Base-by-base conservation (phyloP, 2,113 vertebrate species). In the Otocyon megalotis region DNA sequence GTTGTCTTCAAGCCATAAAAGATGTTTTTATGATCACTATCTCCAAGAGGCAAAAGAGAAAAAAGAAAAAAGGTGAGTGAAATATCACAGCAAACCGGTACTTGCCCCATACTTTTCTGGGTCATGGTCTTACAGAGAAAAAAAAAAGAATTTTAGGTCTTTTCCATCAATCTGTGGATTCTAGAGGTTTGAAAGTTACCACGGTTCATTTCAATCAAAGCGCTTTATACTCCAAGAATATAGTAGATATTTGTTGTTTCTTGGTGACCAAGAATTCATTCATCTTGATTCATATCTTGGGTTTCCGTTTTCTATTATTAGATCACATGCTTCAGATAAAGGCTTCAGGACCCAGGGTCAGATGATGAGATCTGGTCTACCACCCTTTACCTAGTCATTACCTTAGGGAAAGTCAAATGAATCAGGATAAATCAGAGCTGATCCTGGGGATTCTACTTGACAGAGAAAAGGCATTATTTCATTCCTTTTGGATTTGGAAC, bases 1-100 rank as follows among this genome's bases (percentile, higher is more conserved):
- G 90, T 98, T 97, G 96, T 98, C 91, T 97, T 24, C 16, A 94
- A 97, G 19, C 69, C 93, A 97, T 96, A 94, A 98, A 97, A 95
- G 53, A 97, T 94, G 77, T 93, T 97, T 97, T 95, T 96, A 98
- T 94, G 97, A 98, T 96, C 94, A 84, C 65, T 94, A 54, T 53
- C 48, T 97, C 37, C 94, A 93, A n/a, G 48, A 96, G 50, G 50
- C 11, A 65, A 1, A 11, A 83, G 37, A 84, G 14, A 0, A 1
- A 19, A 10, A 56, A n/a, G 43, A 65, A 43, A 69, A 87, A 65
- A 26, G 26, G 37, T 58, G 48, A 96, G 58, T 56, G 13, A 28
- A 84, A 97, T 74, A 32, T 90, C 7, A 14, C 83, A 82, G 37
- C 8, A 96, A 96, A 85, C 6, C 67, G 79, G 5, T 8, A 76